Base-by-base conservation (phyloP, 2,888 invertebrate genomes). In the Ceratothoa steindachneri region DNA sequence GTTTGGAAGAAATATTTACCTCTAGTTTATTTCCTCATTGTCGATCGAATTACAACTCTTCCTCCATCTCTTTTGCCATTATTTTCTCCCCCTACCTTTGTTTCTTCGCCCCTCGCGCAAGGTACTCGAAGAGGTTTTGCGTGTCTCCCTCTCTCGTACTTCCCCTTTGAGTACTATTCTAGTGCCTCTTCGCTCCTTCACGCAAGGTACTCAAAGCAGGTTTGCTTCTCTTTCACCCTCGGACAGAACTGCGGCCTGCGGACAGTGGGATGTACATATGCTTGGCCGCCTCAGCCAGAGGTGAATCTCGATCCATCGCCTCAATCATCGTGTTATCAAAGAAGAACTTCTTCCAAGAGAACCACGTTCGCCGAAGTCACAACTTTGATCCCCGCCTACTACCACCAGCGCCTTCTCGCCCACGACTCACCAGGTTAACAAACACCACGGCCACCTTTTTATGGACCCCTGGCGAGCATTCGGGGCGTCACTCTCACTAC, bases 251-350 rank as follows among this genome's bases (percentile, higher is more conserved):
- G 81, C 89, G 89, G 82, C 83, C 87, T 27, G 87, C 87, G 70
- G 93, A 93, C 84, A 88, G 90, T 0, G 93, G 92, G 0, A 85
- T 90, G 24, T 95, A 93, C 85, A 92, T 91, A 0, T 95, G 94
- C 84, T 90, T 90, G 69, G 93, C 93, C 24, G 89, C 89, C 15
- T 93, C 93, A 69, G 90, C 91, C 82, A 91, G 92, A 81, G 93
- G 93, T 1, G 60, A 60, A 12, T 91, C 93, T 52, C 90, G 91
- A 0, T 92, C 92, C 91, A 89, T 91, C 65, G 92, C 93, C 1
- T 89, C 89, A 1, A 84, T 90, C 67, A 87, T 87, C 81, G 89
- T 91, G 2, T 84, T 84, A 81, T 64, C 60, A 22, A 24, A 24
- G 12, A 60, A 24, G 60, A 60, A 24, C 27, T 41, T 41, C 41